These are phyloP conservation scores for Ranitomeya variabilis DNA, from an alignment of 2,113 vertebrate genomes.

Conservation along the genomic window DNA sequence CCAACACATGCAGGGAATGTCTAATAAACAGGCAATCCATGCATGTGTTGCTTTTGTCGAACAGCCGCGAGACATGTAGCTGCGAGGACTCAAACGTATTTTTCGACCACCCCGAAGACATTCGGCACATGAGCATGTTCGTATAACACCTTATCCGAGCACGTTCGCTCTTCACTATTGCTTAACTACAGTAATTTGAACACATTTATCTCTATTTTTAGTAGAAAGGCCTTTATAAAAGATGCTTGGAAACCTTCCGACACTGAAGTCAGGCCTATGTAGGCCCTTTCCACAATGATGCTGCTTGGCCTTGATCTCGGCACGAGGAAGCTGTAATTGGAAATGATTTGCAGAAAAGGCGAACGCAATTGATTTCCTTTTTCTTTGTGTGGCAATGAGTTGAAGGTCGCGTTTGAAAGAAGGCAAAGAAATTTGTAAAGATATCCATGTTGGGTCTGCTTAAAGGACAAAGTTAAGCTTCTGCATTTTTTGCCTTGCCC, in stretches of 20 bases:
- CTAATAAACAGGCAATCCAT: too few species aligned
- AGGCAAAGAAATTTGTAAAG: neutral
- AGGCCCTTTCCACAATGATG: neutral
- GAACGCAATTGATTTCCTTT: neutral
- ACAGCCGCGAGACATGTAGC: too few species aligned
- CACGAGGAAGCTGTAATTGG: neutral
- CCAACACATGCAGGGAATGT: too few species aligned
- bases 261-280: neutral
- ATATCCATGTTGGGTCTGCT: neutral
- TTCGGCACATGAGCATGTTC: too few species aligned
- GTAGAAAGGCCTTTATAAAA: neutral
- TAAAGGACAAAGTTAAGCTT: neutral
- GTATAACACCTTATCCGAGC: too few species aligned
- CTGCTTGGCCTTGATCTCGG: neutral
- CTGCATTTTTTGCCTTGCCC: too few species aligned
- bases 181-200: too few species aligned
- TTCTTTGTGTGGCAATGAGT: neutral
- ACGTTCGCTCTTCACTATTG: too few species aligned
- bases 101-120: too few species aligned
- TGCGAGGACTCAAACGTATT: too few species aligned
- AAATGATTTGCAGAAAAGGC: conserved; percentile 6
- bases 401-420: neutral
- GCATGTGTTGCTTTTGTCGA: too few species aligned
- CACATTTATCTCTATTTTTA: too few species aligned
- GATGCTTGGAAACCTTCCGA: neutral